phyloP scores from a whole-genome alignment of 2,113 vertebrate genomes.

The Chionis minor region DNA sequence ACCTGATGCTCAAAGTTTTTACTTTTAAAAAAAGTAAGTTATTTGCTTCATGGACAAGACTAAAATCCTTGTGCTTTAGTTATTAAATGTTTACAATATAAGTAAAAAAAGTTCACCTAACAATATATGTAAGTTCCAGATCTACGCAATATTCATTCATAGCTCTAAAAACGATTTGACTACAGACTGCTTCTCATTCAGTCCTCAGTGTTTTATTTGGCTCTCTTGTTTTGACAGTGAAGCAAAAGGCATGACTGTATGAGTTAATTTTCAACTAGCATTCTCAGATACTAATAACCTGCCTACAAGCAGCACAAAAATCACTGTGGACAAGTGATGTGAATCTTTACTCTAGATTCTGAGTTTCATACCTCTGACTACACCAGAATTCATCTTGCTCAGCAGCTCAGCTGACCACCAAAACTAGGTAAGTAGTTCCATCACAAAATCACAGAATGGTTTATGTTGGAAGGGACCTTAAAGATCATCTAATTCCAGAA shows the following conservation, averaged over 20 bases:
- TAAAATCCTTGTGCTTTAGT: neutral
- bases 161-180: neutral
- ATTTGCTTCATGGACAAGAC: neutral
- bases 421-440: neutral
- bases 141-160: neutral
- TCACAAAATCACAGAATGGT: neutral
- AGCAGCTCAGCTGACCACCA: neutral
- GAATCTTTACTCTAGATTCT: neutral
- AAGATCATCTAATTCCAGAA: too few species aligned
- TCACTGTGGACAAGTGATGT: neutral
- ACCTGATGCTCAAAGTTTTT: neutral
- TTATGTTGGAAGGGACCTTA: too few species aligned
- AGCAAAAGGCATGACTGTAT: neutral
- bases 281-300: neutral
- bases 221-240: neutral
- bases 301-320: neutral
- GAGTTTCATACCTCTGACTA: neutral
- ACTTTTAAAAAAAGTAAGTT: neutral
- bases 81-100: neutral
- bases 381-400: neutral
- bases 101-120: neutral
- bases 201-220: neutral
- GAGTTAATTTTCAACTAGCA: neutral
- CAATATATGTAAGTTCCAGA: neutral
- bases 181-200: neutral